Conservation (phyloP, 2,113 vertebrate genomes). For the Setophaga kirtlandii region DNA sequence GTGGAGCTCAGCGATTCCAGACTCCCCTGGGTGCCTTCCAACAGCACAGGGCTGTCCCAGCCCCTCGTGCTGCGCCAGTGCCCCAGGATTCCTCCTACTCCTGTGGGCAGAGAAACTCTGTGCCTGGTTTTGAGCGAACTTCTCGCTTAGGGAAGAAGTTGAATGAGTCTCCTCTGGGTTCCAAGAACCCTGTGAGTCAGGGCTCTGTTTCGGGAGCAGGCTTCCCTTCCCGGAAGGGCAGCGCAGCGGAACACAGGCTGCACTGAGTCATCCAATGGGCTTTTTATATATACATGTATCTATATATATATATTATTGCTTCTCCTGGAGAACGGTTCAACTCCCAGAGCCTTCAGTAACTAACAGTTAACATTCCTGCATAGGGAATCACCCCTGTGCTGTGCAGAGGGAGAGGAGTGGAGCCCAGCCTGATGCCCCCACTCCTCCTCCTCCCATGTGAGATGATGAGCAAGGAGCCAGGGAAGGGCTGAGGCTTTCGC, state of each 20-base stretch:
- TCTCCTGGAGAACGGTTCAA: background rate
- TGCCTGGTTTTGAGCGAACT: background rate
- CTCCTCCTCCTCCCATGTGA: background rate
- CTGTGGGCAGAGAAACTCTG: background rate
- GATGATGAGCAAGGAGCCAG: background rate
- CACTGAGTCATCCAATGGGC: background rate
- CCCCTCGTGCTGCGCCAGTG: accelerated
- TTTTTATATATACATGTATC: background rate
- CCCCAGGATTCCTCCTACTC: background rate
- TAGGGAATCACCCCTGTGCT: accelerated
- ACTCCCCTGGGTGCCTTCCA: accelerated
- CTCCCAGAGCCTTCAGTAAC: background rate
- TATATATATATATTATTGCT: background rate
- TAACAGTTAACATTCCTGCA: background rate
- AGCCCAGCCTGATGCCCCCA: accelerated
- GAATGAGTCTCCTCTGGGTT: background rate
- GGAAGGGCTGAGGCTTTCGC: background rate
- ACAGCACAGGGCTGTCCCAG: background rate
- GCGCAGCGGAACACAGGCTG: background rate
- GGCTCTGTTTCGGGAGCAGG: slow-evolving; percentile 28
- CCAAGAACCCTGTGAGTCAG: slow-evolving; percentile 53
- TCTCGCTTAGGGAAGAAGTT: background rate
- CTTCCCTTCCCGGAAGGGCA: slow-evolving; percentile 35
- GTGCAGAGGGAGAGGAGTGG: background rate
- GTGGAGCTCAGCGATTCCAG: accelerated